phyloP scores from a whole-genome alignment of 2,888 invertebrate genomes.

The Blera fallax region DNA sequence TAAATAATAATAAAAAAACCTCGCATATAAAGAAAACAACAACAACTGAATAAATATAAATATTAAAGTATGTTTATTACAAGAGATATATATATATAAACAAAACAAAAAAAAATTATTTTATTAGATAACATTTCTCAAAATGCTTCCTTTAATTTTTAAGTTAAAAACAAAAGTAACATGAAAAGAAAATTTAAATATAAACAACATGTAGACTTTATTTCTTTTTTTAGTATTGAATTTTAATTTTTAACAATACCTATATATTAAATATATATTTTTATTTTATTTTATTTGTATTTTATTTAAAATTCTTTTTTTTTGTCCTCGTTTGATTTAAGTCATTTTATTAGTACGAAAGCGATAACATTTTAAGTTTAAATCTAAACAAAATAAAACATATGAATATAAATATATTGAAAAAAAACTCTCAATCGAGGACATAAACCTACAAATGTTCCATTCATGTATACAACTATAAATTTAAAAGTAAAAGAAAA shows the following conservation, averaged over 20 bases:
- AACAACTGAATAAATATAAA: slow-evolving; percentile 4
- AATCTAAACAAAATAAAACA: not conserved
- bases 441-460: slow-evolving; percentile 28
- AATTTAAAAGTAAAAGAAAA: not conserved
- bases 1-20: slow-evolving; percentile 23
- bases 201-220: not conserved
- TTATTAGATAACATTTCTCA: slow-evolving; percentile 24
- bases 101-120: no score
- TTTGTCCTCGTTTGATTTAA: slow-evolving; percentile 15
- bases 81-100: slow-evolving; percentile 1
- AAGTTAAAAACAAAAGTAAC: slow-evolving; percentile 23
- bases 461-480: slow-evolving; percentile 36
- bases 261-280: not conserved
- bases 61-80: slow-evolving; percentile 1
- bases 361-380: not conserved
- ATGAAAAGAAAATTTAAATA: not conserved
- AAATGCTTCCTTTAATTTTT: slow-evolving; percentile 66
- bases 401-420: not conserved
- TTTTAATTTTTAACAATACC: slow-evolving; percentile 7
- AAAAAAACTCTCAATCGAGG: slow-evolving; percentile 11
- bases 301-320: not conserved
- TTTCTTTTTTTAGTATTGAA: slow-evolving; percentile 14
- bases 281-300: not conserved
- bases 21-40: slow-evolving; percentile 45
- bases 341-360: slow-evolving; percentile 29